Conservation (phyloP, 2,888 invertebrate species). For the Oligia fasciuncula region DNA sequence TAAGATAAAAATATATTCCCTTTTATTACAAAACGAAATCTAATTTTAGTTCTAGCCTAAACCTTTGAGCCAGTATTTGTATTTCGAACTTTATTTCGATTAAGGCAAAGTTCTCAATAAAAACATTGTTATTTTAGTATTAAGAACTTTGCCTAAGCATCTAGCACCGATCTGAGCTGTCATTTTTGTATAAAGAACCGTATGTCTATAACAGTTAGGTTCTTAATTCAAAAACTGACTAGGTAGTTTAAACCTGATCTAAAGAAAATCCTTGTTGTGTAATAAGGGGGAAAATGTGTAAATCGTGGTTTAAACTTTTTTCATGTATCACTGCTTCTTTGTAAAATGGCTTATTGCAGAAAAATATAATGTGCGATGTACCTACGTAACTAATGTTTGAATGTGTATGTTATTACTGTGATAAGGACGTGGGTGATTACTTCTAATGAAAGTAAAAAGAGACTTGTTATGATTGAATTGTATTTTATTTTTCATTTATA, state of each 20-base stretch:
- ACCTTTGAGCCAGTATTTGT: neutral
- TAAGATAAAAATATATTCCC: neutral
- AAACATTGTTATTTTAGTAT: too few species aligned
- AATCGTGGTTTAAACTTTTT: neutral
- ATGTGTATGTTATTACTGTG: conserved; percentile 12
- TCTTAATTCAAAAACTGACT: neutral
- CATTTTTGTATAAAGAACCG: too few species aligned
- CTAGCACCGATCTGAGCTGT: too few species aligned
- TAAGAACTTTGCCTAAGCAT: too few species aligned
- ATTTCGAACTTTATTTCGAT: neutral
- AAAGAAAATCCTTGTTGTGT: neutral
- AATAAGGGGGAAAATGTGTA: neutral
- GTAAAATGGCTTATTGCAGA: neutral
- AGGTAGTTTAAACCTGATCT: neutral
- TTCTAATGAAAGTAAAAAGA: conserved; percentile 56
- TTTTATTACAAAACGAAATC: neutral
- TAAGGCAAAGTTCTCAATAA: neutral
- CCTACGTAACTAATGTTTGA: neutral
- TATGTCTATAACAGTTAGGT: neutral
- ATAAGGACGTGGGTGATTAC: conserved; percentile 31
- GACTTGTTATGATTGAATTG: conserved; percentile 77
- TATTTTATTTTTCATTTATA: conserved; percentile 84
- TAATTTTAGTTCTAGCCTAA: neutral
- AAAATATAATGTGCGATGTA: neutral
- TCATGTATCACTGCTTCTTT: neutral